Evolutionary conservation across 2,888 invertebrate genomes (phyloP), one percentile per base, ranked within the genome.

Genomic region (Lomographa bimaculata): DNA sequence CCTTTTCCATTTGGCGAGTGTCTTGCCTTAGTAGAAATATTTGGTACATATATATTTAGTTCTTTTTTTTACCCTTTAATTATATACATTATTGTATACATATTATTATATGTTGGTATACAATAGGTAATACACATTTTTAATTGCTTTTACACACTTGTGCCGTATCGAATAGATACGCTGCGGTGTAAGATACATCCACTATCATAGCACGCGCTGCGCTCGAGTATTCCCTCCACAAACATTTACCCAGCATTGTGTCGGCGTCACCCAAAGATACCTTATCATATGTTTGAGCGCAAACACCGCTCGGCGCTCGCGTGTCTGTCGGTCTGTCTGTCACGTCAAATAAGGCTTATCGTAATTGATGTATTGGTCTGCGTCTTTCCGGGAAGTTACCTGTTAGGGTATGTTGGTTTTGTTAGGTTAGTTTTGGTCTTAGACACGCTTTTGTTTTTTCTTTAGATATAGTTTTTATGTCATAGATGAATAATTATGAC

Each of bases 241-340:
- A 87, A 86, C 85, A 86, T 87, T 87, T 71, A 81, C 82, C 57
- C 59, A 50, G 58, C 78, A 86, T 87, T 87, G 87, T 86, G 87
- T 78, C 86, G 87, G 86, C 83, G 65, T 72, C 62, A 71, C 45
- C 70, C 75, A 71, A 86, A 85, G 84, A 79, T 79, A 84, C 83
- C 87, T 89, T 87, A 89, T 89, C 87, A 82, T 66, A 58, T 85
- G 73, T 87, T 86, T 86, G 83, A 71, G 66, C 68, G 60, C 78
- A 84, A 81, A 86, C 78, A 84, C 59, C 45, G 46, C 82, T 77
- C 72, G 71, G 84, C 86, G 82, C 85, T 77, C 67, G 77, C 59
- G 65, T 77, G 87, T 85, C 86, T 86, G 79, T 79, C 72, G 74
- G 80, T 77, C 69, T 79, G 79, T 72, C 67, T 77, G 61, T 67